Evolutionary conservation across 2,113 vertebrate species (phyloP).

Genomic region (Orcinus orca): DNA sequence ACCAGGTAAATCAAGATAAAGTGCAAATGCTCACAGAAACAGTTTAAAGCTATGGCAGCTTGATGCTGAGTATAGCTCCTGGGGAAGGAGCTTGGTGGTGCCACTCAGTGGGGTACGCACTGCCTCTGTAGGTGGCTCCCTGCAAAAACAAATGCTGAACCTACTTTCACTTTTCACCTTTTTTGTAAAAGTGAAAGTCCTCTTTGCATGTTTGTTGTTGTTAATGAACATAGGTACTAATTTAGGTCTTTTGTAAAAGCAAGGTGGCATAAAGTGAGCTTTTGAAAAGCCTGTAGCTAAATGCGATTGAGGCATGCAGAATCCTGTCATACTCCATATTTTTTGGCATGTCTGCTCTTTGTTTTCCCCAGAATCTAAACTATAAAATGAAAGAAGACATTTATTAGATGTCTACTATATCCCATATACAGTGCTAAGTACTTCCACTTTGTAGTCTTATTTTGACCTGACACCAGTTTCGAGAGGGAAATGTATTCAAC

Average conservation of each 20-base stretch:
- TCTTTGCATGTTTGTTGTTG: not conserved
- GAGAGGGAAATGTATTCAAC: not conserved
- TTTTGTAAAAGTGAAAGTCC: not conserved
- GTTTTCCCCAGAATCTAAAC: not conserved
- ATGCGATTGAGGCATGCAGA: not conserved
- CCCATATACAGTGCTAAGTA: not conserved
- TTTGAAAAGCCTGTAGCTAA: not conserved
- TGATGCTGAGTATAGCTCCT: not conserved
- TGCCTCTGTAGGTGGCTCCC: not conserved
- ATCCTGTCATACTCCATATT: not conserved
- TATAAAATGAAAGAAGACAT: not conserved
- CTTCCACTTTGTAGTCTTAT: not conserved
- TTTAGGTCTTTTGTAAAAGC: not conserved
- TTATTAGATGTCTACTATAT: not conserved
- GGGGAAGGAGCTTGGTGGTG: not conserved
- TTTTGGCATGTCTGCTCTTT: not conserved
- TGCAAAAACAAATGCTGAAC: not conserved
- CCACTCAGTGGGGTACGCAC: not conserved
- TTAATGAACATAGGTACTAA: not conserved
- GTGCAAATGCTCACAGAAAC: not conserved
- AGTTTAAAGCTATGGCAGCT: not conserved
- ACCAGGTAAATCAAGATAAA: not conserved
- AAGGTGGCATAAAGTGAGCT: not conserved
- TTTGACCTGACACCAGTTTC: not conserved
- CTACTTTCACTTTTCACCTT: not conserved